Base-by-base conservation (phyloP, 2,888 invertebrate genomes). In the Chaetoderma sp. region DNA sequence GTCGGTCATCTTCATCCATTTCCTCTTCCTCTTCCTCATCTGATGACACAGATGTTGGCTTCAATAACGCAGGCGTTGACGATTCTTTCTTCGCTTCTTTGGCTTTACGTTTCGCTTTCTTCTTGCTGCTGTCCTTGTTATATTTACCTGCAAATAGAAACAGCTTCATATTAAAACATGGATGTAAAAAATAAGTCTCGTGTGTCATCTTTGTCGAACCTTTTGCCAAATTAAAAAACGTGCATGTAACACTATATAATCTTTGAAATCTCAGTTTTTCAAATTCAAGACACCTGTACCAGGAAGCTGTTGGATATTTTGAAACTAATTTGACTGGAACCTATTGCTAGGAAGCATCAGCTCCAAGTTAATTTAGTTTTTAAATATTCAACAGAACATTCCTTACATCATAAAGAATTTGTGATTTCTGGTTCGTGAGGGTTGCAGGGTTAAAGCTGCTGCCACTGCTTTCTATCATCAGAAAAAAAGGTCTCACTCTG, bases 111-210 rank as follows among this genome's bases (percentile, higher is more conserved):
- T n/a, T n/a, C n/a, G n/a, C n/a, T n/a, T 30, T 52, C 16, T 13
- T 30, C 52, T 52, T 60, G 1, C 66, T 55, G 36, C 74, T 80
- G 30, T 82, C 83, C 60, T 85, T 84, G 76, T 85, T 86, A 70
- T 85, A 86, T 62, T 85, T 85, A 8, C 81, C 83, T 86, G 67
- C 0, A 70, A 68, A 69, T 23, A 59, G n/a, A 1, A 44, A n/a
- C n/a, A n/a, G n/a, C n/a, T 16, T 47, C 4, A 1, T 1, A 28
- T 30, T 16, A 10, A 13, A 27, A 10, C 28, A 55, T 59, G 13
- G 32, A 27, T 5, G n/a, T 18, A 27, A 18, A 36, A 55, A 8
- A 13, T 6, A 18, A 33, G 8, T 27, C 42, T 25, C 27, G 5
- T 13, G 30, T 58, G 5, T 33, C 6, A 44, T 32, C 18, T 60